Percentiles rank a stretch among this genome's conserved stretches.
These are phyloP conservation scores for Eustalomyia histrio DNA, from an alignment of 2,888 invertebrate genomes.

Conservation along the genomic window DNA sequence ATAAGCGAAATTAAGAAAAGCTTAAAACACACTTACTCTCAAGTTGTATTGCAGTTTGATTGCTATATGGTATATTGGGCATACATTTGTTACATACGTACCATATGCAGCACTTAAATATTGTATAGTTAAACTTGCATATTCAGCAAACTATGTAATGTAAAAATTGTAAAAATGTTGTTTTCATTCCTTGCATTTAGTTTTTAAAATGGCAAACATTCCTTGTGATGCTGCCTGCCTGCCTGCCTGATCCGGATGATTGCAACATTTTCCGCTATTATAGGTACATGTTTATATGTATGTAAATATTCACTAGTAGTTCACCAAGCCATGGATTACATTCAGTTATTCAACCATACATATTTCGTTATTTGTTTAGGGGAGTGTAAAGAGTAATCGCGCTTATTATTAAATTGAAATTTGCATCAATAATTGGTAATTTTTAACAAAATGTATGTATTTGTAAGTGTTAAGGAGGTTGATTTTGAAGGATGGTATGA, in stretches of 20 bases:
- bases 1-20: too few species aligned
- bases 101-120: neutral
- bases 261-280: too few species aligned
- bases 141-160: constrained; percentile 53
- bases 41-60: too few species aligned
- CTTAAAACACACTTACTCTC: too few species aligned
- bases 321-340: neutral
- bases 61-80: too few species aligned
- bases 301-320: neutral
- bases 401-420: constrained; percentile 68
- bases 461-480: neutral
- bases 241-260: too few species aligned
- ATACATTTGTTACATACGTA: too few species aligned
- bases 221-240: neutral
- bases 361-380: constrained; percentile 48
- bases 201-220: neutral
- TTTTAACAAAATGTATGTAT: constrained; percentile 50
- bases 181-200: neutral
- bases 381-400: constrained; percentile 53
- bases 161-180: constrained; percentile 21
- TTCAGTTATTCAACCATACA: constrained; percentile 36
- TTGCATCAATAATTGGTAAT: constrained; percentile 67
- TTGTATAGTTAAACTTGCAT: constrained; percentile 48
- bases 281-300: too few species aligned
- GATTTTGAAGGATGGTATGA: neutral